Evolutionary conservation across 2,797 vertebrate species (phyloP).

Genomic region (Otus scops): DNA sequence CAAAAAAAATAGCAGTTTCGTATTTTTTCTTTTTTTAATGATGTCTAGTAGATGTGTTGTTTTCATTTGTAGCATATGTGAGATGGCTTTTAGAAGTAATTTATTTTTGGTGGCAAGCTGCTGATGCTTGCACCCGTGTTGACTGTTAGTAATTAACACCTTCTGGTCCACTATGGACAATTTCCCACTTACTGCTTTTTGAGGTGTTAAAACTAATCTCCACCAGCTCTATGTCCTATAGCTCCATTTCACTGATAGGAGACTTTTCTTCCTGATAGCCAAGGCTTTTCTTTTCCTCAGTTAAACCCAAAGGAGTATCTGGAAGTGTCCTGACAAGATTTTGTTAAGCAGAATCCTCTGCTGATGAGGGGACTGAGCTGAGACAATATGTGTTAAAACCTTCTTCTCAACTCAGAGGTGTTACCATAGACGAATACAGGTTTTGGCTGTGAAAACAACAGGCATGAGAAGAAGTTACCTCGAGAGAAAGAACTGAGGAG

Average conservation of each 20-base stretch:
- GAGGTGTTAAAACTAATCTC: conserved; percentile 43
- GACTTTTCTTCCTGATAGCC: background rate
- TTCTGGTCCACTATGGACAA: conserved; percentile 16
- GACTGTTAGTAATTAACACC: conserved; percentile 50
- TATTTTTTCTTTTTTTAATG: background rate
- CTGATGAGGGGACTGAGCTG: background rate
- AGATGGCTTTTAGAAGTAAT: conserved; percentile 10
- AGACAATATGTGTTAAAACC: background rate
- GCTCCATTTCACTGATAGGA: background rate
- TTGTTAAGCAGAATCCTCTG: background rate
- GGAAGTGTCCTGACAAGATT: background rate
- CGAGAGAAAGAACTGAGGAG: background rate
- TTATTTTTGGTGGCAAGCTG: conserved; percentile 37
- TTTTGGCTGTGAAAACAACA: conserved; percentile 3
- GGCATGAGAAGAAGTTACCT: background rate
- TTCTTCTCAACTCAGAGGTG: background rate
- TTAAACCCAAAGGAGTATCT: background rate
- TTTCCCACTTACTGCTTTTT: conserved; percentile 31
- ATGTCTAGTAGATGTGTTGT: background rate
- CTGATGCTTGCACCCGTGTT: background rate
- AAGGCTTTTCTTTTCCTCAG: background rate
- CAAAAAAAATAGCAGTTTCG: background rate
- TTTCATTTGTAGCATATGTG: conserved; percentile 40
- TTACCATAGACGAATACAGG: background rate
- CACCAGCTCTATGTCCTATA: background rate